Conservation (phyloP, 1,140 invertebrate genomes). For the Archivesica marissinica region DNA sequence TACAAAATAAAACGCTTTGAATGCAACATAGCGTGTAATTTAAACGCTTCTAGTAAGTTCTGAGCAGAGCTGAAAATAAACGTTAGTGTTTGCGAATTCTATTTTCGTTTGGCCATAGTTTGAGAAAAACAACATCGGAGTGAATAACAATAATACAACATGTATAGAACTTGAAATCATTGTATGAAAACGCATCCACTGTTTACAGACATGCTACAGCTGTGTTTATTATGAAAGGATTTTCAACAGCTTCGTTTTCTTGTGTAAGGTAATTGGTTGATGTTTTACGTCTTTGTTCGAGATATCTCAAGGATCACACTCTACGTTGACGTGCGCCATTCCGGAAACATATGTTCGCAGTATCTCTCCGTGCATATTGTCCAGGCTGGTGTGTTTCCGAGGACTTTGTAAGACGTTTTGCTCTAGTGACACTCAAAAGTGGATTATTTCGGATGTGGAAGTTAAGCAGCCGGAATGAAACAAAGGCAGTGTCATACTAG, state of each 20-base stretch:
- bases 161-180: too few relatives aligned
- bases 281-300: slow-evolving; percentile 16
- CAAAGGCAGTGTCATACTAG: background rate
- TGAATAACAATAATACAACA: too few relatives aligned
- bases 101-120: too few relatives aligned
- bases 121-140: too few relatives aligned
- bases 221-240: background rate
- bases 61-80: too few relatives aligned
- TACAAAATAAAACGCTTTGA: too few relatives aligned
- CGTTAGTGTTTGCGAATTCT: too few relatives aligned
- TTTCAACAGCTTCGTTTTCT: background rate
- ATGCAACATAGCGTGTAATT: too few relatives aligned
- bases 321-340: background rate
- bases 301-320: background rate
- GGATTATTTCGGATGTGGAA: background rate
- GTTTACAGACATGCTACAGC: background rate
- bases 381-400: background rate
- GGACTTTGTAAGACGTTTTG: background rate
- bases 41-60: too few relatives aligned
- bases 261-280: background rate
- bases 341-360: slow-evolving; percentile 26
- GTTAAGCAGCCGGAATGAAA: slow-evolving; percentile 10
- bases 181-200: too few relatives aligned
- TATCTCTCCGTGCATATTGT: slow-evolving; percentile 18
- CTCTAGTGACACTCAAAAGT: background rate